These are phyloP conservation scores for Borostomias antarcticus DNA, from an alignment of 2,797 vertebrate genomes.

Conservation along the genomic window DNA sequence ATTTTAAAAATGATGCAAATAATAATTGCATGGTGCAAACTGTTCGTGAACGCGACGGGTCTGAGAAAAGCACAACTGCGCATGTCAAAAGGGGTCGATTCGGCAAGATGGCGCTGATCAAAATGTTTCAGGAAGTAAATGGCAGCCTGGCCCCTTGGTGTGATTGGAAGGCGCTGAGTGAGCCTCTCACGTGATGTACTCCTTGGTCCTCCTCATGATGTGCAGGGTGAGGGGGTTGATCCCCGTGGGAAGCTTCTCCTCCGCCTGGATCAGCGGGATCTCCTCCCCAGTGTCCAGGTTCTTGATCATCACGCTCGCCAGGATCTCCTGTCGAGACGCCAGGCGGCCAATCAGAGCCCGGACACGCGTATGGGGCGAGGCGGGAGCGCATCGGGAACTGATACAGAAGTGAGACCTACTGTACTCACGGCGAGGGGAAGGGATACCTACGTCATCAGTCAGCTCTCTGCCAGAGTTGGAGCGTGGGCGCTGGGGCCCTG, in stretches of 20 bases:
- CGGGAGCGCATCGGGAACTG: not conserved
- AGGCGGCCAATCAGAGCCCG: slow-evolving; percentile 2
- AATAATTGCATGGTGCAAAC: too few species aligned
- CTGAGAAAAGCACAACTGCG: too few species aligned
- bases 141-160: too few species aligned
- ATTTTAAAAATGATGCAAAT: too few species aligned
- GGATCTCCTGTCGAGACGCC: slow-evolving; percentile 85
- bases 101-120: too few species aligned
- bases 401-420: too few species aligned
- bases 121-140: too few species aligned
- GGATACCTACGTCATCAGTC: slow-evolving; percentile 89
- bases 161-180: not conserved
- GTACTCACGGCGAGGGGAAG: too few species aligned
- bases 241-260: slow-evolving; percentile 95
- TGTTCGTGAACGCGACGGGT: too few species aligned
- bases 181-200: slow-evolving; percentile 91
- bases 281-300: slow-evolving; percentile 99
- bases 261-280: slow-evolving; percentile 96
- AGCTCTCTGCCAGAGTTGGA: slow-evolving; percentile 97
- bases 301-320: slow-evolving; percentile 99
- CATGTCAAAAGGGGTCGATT: too few species aligned
- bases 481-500: slow-evolving; percentile 91
- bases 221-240: slow-evolving; percentile 97
- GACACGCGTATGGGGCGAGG: not conserved
- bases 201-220: slow-evolving; percentile 99